phyloP scores from a whole-genome alignment of 1,140 invertebrate species.

The Philotrypesis tridentata region DNA sequence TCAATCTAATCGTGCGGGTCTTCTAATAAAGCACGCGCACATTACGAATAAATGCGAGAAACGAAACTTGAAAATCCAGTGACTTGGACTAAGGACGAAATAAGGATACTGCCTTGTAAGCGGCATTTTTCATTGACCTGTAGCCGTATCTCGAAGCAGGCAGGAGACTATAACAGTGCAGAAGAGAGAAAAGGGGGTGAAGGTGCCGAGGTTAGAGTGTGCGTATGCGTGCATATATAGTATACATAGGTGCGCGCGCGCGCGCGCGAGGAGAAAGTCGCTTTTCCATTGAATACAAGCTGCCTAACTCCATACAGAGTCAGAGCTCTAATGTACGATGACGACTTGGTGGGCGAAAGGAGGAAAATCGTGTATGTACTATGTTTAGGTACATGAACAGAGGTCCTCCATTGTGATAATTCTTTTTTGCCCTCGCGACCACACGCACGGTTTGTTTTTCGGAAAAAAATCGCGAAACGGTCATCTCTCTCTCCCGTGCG shows the following conservation, averaged over 20 bases:
- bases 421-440: neutral
- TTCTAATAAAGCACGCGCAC: too few relatives aligned
- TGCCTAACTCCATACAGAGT: too few relatives aligned
- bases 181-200: constrained; percentile 29
- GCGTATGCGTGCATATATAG: too few relatives aligned
- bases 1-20: too few relatives aligned
- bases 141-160: neutral
- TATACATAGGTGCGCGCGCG: neutral
- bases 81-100: too few relatives aligned
- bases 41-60: too few relatives aligned
- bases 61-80: too few relatives aligned
- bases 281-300: constrained; percentile 50
- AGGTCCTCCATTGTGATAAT: neutral
- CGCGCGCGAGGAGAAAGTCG: constrained; percentile 48
- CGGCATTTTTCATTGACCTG: constrained; percentile 36
- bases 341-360: neutral
- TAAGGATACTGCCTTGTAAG: too few relatives aligned
- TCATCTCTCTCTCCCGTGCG: neutral
- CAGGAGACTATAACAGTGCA: neutral
- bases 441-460: too few relatives aligned
- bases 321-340: neutral
- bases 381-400: too few relatives aligned
- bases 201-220: constrained; percentile 48
- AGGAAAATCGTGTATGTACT: neutral
- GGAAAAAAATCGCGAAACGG: neutral